Evolutionary conservation across 1,140 invertebrate species (phyloP).

Genomic region (Drosophila ercepeae): DNA sequence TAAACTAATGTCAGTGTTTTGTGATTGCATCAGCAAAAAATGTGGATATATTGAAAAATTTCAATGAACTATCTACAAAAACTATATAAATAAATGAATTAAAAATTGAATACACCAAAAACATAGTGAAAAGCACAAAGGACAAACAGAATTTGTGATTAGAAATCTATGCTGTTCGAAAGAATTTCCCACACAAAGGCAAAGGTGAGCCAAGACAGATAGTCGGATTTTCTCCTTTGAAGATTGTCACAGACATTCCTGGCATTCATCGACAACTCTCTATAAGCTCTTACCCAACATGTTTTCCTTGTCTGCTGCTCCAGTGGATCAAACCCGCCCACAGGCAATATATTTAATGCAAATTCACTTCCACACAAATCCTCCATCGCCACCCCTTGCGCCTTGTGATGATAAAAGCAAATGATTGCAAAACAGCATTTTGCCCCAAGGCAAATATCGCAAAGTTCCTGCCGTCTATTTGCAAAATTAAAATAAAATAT

Average conservation of each 20-base stretch:
- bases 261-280: conserved; percentile 12
- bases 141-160: neutral
- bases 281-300: conserved; percentile 19
- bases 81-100: neutral
- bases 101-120: neutral
- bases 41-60: conserved; percentile 9
- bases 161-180: conserved; percentile 5
- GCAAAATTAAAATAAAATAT: conserved; percentile 36
- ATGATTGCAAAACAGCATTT: conserved; percentile 45
- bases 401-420: conserved; percentile 29
- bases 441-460: conserved; percentile 25
- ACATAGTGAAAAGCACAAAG: conserved; percentile 10
- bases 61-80: neutral
- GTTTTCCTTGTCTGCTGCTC: conserved; percentile 6
- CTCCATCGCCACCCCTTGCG: neutral
- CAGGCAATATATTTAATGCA: conserved; percentile 25
- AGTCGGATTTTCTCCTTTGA: neutral
- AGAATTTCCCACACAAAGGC: neutral
- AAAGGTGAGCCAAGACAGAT: conserved; percentile 17
- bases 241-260: conserved; percentile 10
- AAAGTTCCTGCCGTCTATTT: conserved; percentile 15
- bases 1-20: conserved; percentile 3
- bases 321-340: conserved; percentile 6
- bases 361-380: conserved; percentile 26
- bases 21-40: neutral